Evolutionary conservation across 2,113 vertebrate species (phyloP).

Genomic region (Meriones unguiculatus): DNA sequence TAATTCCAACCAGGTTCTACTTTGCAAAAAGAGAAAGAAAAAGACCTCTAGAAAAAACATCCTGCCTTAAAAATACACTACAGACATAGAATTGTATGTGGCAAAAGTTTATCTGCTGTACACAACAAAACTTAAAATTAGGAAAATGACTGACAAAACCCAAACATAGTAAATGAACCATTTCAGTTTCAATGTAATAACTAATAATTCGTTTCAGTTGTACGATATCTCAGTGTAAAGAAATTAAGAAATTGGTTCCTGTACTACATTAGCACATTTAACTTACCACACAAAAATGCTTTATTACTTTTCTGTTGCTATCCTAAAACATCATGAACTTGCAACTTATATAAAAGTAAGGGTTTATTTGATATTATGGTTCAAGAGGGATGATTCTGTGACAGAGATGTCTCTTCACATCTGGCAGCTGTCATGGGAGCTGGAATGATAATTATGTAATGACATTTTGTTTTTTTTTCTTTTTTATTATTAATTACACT

Average conservation of each 20-base stretch:
- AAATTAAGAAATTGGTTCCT: not conserved
- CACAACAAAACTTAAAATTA: not conserved
- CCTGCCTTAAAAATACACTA: not conserved
- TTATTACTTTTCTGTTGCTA: not conserved
- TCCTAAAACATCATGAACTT: not conserved
- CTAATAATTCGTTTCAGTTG: not conserved
- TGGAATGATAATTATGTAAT: too few relatives aligned
- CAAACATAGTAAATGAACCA: not conserved
- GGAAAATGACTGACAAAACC: not conserved
- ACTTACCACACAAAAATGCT: not conserved
- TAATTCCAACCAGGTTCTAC: not conserved
- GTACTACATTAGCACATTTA: not conserved
- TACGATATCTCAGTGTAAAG: not conserved
- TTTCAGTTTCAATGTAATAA: not conserved
- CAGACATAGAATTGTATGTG: not conserved
- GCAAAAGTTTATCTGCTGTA: not conserved
- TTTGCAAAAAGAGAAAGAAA: not conserved
- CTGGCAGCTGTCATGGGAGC: not conserved
- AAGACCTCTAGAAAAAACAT: not conserved
- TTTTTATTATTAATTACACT: too few relatives aligned
- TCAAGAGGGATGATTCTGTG: not conserved
- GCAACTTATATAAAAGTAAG: not conserved
- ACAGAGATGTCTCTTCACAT: too few relatives aligned
- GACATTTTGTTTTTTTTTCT: too few relatives aligned
- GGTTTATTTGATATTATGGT: not conserved